These are phyloP conservation scores for Lacanobia oleracea DNA, from an alignment of 2,888 invertebrate species.

Conservation along the genomic window DNA sequence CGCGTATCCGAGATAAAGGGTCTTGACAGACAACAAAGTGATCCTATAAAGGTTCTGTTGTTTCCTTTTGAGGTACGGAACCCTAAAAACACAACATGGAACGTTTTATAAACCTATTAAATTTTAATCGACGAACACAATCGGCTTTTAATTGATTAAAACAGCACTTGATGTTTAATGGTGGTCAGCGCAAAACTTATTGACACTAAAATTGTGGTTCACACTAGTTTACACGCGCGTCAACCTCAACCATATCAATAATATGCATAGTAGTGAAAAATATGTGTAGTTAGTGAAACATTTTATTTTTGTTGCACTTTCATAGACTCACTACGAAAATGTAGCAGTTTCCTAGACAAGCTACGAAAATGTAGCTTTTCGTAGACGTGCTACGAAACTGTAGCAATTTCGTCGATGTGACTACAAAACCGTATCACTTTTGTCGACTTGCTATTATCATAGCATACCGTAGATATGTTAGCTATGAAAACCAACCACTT, in stretches of 20 bases:
- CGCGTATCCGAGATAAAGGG: no score
- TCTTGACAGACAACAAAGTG: no score
- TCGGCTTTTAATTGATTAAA: slow-evolving; percentile 8
- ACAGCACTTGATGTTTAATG: slow-evolving; percentile 28
- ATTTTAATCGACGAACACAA: neutral
- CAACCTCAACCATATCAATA: slow-evolving; percentile 18
- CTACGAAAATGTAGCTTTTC: neutral
- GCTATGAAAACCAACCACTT: neutral
- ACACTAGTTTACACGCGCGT: slow-evolving; percentile 39
- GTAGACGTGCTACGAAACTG: neutral
- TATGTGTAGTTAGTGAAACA: neutral
- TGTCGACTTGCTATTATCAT: no score
- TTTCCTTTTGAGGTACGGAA: no score
- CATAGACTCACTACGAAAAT: slow-evolving; percentile 6
- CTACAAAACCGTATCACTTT: neutral
- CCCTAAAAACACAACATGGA: no score
- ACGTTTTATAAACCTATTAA: neutral
- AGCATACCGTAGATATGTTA: neutral
- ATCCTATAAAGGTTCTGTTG: no score
- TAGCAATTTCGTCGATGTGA: neutral
- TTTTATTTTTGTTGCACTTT: neutral
- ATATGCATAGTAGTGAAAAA: slow-evolving; percentile 6
- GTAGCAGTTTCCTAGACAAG: neutral
- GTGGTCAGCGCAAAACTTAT: slow-evolving; percentile 31
- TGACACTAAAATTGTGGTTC: slow-evolving; percentile 38